These are phyloP conservation scores for Artibeus jamaicensis DNA, from an alignment of 2,797 vertebrate genomes.

Conservation along the genomic window DNA sequence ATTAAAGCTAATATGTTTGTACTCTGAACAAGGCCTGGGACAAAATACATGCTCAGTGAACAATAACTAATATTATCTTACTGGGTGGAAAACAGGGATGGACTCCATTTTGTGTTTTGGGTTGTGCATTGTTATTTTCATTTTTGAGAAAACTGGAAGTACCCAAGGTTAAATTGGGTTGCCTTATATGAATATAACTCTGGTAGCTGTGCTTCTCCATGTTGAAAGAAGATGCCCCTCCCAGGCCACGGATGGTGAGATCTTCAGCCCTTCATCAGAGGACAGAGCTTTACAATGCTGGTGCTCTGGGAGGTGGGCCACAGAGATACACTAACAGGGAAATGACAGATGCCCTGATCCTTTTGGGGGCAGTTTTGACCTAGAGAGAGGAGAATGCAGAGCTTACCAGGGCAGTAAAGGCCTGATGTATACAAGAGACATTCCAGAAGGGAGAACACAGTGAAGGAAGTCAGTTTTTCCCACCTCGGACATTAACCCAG, in stretches of 20 bases:
- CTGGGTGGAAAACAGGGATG: not conserved
- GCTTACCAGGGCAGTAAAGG: not conserved
- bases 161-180: conserved; percentile 25
- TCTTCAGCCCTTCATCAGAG: not conserved
- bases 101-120: not conserved
- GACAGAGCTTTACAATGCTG: not conserved
- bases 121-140: not conserved
- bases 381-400: not conserved
- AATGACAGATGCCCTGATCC: not conserved
- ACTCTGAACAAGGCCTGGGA: not conserved
- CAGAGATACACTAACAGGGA: not conserved
- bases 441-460: not conserved
- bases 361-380: not conserved
- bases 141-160: conserved; percentile 35
- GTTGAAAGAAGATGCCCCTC: not conserved
- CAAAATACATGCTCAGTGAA: not conserved
- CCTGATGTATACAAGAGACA: not conserved
- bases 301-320: not conserved
- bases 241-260: not conserved
- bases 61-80: conserved; percentile 24
- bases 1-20: conserved; percentile 4
- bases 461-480: not conserved
- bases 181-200: not conserved
- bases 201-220: not conserved
- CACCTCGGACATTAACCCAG: not conserved